Conservation (phyloP, 2,888 invertebrate genomes). For the Tenthredo distinguenda region DNA sequence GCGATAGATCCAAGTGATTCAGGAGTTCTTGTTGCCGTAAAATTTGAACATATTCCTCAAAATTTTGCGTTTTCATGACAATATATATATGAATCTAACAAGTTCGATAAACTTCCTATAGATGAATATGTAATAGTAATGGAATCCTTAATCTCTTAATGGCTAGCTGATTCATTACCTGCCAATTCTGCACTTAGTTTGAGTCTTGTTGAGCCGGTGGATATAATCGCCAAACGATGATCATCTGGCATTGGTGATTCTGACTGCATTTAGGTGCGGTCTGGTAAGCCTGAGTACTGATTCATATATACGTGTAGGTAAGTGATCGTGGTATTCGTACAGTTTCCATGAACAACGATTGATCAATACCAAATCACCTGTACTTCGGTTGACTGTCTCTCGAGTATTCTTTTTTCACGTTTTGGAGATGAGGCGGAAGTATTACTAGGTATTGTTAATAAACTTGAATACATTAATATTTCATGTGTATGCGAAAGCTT, state of each 20-base stretch:
- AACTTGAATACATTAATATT: not conserved
- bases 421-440: not conserved
- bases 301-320: not conserved
- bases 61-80: not conserved
- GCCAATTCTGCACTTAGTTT: slow-evolving; percentile 25
- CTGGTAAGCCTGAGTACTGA: not conserved
- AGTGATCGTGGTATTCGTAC: not conserved
- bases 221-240: not conserved
- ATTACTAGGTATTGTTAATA: not conserved
- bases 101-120: too few relatives aligned
- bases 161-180: slow-evolving; percentile 10
- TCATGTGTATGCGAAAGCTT: not conserved
- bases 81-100: not conserved
- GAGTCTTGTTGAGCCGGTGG: not conserved
- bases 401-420: not conserved
- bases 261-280: slow-evolving; percentile 22
- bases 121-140: not conserved
- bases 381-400: not conserved
- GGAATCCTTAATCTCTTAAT: not conserved
- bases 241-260: not conserved
- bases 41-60: not conserved
- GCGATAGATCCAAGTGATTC: slow-evolving; percentile 18
- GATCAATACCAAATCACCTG: slow-evolving; percentile 43
- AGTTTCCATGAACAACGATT: slow-evolving; percentile 44
- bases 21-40: slow-evolving; percentile 29